Conservation (phyloP, 1,140 invertebrate genomes). For the Coptotermes formosanus region DNA sequence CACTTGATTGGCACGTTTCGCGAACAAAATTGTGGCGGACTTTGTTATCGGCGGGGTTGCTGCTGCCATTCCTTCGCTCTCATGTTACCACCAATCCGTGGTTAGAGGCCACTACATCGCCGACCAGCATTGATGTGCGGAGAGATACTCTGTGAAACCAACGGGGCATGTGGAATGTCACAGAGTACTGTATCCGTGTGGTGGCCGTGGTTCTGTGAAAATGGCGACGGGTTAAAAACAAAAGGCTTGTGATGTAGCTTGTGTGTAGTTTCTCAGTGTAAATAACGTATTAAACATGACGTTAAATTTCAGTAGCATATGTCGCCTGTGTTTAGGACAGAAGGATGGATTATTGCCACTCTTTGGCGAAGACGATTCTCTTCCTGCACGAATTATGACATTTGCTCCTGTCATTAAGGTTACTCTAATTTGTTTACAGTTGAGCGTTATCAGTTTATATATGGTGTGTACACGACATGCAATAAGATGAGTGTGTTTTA, state of each 20-base stretch:
- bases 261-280: neutral
- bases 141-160: too few relatives aligned
- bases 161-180: too few relatives aligned
- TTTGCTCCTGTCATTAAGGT: slow-evolving; percentile 6
- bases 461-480: too few relatives aligned
- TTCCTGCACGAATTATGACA: slow-evolving; percentile 18
- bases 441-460: neutral
- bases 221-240: neutral
- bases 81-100: too few relatives aligned
- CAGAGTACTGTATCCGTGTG: too few relatives aligned
- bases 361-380: neutral
- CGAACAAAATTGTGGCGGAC: too few relatives aligned
- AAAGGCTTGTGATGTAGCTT: neutral
- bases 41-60: too few relatives aligned
- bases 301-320: slow-evolving; percentile 14
- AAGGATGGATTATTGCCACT: neutral
- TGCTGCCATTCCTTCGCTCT: too few relatives aligned
- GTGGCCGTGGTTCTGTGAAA: neutral
- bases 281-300: neutral
- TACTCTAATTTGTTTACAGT: neutral
- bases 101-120: too few relatives aligned
- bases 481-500: too few relatives aligned
- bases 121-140: too few relatives aligned
- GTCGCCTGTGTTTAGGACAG: neutral
- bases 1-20: too few relatives aligned